phyloP scores from a whole-genome alignment of 1,140 invertebrate species.

The Epicauta chinensis region DNA sequence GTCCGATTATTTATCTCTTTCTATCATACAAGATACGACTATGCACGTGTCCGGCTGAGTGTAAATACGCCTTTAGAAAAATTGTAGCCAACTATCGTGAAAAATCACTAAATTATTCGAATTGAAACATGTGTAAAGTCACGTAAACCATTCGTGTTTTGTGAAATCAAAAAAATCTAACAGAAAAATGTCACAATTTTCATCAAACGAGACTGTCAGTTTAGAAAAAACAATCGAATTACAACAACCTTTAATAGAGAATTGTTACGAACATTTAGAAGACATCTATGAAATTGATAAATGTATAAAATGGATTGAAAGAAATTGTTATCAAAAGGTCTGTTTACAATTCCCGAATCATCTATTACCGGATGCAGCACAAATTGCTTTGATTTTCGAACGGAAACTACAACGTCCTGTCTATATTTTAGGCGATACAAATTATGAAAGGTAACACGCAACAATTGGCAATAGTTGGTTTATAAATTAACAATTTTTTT shows the following conservation, averaged over 20 bases:
- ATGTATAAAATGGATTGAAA: conserved; percentile 62
- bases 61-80: no score
- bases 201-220: conserved; percentile 32
- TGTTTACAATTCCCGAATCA: conserved; percentile 89
- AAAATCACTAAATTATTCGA: neutral
- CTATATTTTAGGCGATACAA: conserved; percentile 87
- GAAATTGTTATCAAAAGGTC: conserved; percentile 62
- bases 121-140: conserved; percentile 3
- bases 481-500: conserved; percentile 29
- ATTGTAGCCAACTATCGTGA: no score
- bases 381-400: conserved; percentile 61
- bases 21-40: no score
- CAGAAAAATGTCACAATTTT: conserved; percentile 34
- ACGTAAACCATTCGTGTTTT: conserved; percentile 4
- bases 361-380: conserved; percentile 62
- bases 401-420: conserved; percentile 52
- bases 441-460: conserved; percentile 74
- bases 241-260: conserved; percentile 11
- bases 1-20: no score
- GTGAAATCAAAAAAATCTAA: no score
- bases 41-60: no score
- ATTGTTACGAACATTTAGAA: conserved; percentile 25
- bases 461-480: conserved; percentile 1
- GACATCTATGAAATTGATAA: conserved; percentile 33
- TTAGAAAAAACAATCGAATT: conserved; percentile 30